Evolutionary conservation across 2,888 invertebrate genomes (phyloP), one percentile per base, ranked within the genome.

Genomic region (Lumbricus terrestris): DNA sequence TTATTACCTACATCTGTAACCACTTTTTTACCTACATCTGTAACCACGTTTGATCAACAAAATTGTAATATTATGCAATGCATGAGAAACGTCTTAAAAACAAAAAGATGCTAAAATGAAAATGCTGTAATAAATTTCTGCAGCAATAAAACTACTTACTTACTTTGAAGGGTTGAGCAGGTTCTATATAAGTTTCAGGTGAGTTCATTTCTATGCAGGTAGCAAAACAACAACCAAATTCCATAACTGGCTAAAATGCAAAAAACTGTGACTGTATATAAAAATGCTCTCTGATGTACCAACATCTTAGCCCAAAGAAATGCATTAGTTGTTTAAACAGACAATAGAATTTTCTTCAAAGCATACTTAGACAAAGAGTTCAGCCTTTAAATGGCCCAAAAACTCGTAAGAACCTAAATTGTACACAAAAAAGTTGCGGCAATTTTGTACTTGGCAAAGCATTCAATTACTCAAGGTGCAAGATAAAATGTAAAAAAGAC

Each of bases 61-160:
- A 69, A 29, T 69, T n/a, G n/a, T 69, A 40, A 40, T n/a, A n/a
- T 69, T 69, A 69, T 69, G 29, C 69, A n/a, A n/a, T 69, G 69
- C 6, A 69, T n/a, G 69, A 29, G 69, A 69, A 69, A 69, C n/a
- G n/a, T n/a, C 23, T 16, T n/a, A n/a, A 3, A n/a, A 69, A 69
- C n/a, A n/a, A 69, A n/a, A 69, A 69, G n/a, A 69, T 13, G 69
- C n/a, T n/a, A 8, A 69, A 3, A n/a, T 69, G 0, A n/a, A 29
- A n/a, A 6, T n/a, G 69, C 69, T n/a, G 13, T 69, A 69, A n/a
- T n/a, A n/a, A n/a, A 29, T n/a, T 4, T 69, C 8, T 69, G n/a
- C 69, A 69, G 69, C 69, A n/a, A n/a, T n/a, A n/a, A 69, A 69
- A 69, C 69, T 69, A 69, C 69, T n/a, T 69, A n/a, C 69, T 69